A percentile compares a stretch with the other conserved stretches of the same genome.
Evolutionary conservation across 92 coral and sea anemone genomes (phyloP).

Genomic region (Epizoanthus fatuus): DNA sequence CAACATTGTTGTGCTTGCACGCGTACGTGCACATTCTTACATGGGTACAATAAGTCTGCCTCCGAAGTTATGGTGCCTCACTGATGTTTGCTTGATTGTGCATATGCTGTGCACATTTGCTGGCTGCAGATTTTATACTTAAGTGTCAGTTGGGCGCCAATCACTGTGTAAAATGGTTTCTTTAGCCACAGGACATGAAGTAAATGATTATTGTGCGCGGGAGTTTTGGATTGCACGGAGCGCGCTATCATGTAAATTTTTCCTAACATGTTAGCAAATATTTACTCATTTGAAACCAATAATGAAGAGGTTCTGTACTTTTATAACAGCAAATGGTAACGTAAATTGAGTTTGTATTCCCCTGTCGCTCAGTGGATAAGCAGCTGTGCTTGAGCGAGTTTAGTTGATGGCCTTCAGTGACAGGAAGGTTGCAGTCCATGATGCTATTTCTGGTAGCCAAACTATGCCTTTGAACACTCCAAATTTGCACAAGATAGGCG

Average conservation of each 20-base stretch:
- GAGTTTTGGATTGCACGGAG: conserved; percentile 1
- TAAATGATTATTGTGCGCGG: background rate
- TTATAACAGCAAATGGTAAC: background rate
- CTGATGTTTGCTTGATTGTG: conserved; percentile 35
- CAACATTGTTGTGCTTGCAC: background rate
- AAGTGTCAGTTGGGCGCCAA: conserved; percentile 2
- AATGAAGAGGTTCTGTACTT: conserved; percentile 4
- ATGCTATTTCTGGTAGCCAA: conserved; percentile 43
- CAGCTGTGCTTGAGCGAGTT: conserved; percentile 34
- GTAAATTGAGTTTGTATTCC: background rate
- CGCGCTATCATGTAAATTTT: conserved; percentile 44
- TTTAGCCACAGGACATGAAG: background rate
- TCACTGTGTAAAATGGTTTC: background rate
- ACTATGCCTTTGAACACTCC: conserved; percentile 25
- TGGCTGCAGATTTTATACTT: background rate
- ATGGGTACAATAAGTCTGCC: conserved; percentile 16
- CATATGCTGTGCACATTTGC: conserved; percentile 20
- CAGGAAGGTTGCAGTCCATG: conserved; percentile 5
- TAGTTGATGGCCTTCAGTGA: background rate
- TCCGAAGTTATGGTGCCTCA: background rate
- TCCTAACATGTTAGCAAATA: conserved; percentile 50
- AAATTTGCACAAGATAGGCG: conserved; percentile 26
- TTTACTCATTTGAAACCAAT: conserved; percentile 58
- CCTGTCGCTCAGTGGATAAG: background rate
- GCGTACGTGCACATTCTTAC: too few relatives aligned